Evolutionary conservation across 2,113 vertebrate genomes (phyloP).

Genomic region (Lipophrys pholis): DNA sequence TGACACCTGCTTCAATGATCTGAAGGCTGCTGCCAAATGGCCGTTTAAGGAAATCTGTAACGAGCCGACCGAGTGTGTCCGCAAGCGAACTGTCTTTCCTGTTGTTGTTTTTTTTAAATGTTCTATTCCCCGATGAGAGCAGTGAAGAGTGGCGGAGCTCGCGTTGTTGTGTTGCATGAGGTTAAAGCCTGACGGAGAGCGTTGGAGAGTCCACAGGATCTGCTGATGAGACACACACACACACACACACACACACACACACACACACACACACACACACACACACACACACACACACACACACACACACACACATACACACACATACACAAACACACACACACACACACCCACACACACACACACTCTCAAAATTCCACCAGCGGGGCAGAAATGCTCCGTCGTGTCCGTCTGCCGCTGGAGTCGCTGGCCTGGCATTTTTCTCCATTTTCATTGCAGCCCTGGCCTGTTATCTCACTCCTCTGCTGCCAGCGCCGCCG

Average conservation of each 20-base stretch:
- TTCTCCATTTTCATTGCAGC: conserved; percentile 59
- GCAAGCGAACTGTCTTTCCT: too few relatives aligned
- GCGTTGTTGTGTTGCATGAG: too few relatives aligned
- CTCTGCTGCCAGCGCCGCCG: conserved; percentile 46
- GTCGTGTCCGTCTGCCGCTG: conserved; percentile 41
- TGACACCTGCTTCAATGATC: too few relatives aligned
- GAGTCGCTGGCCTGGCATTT: conserved; percentile 63
- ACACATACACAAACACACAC: background rate
- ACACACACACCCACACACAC: too few relatives aligned
- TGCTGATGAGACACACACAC: conserved; percentile 39
- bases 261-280: conserved; percentile 3
- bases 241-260: background rate
- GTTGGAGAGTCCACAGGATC: conserved; percentile 42
- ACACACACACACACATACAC: conserved; percentile 19
- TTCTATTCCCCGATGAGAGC: too few relatives aligned
- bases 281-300: background rate
- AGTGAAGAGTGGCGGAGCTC: too few relatives aligned
- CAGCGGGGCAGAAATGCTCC: conserved; percentile 54
- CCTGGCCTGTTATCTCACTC: conserved; percentile 62
- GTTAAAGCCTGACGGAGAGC: too few relatives aligned
- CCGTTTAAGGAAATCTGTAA: too few relatives aligned
- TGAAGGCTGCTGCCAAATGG: too few relatives aligned
- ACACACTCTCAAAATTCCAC: conserved; percentile 36
- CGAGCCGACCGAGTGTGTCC: too few relatives aligned
- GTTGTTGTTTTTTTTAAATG: too few relatives aligned